phyloP scores from a whole-genome alignment of 1,140 invertebrate genomes.

The Marisa cornuarietis region DNA sequence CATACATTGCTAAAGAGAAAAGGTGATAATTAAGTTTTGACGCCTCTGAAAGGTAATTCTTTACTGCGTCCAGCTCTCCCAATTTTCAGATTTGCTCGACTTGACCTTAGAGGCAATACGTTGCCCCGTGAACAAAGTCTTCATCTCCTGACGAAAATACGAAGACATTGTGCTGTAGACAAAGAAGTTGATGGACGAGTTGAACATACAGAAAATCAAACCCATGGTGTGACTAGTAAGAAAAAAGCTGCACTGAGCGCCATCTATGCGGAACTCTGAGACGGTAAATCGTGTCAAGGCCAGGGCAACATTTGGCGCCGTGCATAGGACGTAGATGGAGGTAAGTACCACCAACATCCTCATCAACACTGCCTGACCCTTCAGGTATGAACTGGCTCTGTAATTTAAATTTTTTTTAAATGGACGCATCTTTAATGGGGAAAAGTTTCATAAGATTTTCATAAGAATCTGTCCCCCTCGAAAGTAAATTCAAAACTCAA shows the following conservation, averaged over 20 bases:
- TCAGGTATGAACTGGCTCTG: not conserved
- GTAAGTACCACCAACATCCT: slow-evolving; percentile 17
- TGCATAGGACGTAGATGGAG: slow-evolving; percentile 9
- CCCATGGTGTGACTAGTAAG: slow-evolving; percentile 1
- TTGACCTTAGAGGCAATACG: too few relatives aligned
- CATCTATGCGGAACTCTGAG: not conserved
- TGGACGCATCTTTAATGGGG: too few relatives aligned
- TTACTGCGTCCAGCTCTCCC: too few relatives aligned
- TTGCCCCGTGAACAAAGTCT: too few relatives aligned
- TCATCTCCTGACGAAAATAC: slow-evolving; percentile 12
- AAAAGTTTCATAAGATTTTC: too few relatives aligned
- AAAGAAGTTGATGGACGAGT: slow-evolving; percentile 23
- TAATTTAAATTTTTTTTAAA: too few relatives aligned
- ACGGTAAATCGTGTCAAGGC: slow-evolving; percentile 3
- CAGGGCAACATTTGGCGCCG: not conserved
- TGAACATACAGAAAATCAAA: not conserved
- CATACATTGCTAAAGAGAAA: too few relatives aligned
- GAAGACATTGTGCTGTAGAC: slow-evolving; percentile 20
- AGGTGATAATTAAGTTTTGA: too few relatives aligned
- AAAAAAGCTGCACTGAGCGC: slow-evolving; percentile 5
- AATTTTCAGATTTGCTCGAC: too few relatives aligned
- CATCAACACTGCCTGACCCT: slow-evolving; percentile 13
- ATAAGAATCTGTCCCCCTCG: too few relatives aligned
- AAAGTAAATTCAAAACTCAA: too few relatives aligned
- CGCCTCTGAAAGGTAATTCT: too few relatives aligned